These are phyloP conservation scores for Sinhomidia bicolor DNA, from an alignment of 2,888 invertebrate genomes.

Conservation along the genomic window DNA sequence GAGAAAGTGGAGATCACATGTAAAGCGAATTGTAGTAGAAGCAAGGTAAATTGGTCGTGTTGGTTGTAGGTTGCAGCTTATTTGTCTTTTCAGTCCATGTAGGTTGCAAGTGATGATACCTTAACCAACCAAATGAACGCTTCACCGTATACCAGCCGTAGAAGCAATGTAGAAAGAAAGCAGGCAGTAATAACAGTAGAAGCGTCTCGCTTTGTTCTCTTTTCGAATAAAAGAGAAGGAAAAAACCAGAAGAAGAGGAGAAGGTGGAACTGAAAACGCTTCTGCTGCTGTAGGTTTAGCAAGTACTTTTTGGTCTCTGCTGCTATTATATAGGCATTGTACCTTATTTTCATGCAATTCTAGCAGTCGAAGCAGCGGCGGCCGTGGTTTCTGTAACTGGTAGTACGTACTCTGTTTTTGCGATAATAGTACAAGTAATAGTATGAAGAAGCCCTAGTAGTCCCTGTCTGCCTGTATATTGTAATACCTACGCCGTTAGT, in stretches of 20 bases:
- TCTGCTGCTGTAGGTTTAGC: too few species aligned
- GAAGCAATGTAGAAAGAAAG: not conserved
- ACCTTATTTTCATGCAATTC: too few species aligned
- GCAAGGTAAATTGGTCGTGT: conserved; percentile 32
- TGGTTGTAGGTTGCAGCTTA: conserved; percentile 31
- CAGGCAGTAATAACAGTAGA: not conserved
- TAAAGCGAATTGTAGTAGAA: not conserved
- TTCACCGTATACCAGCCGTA: too few species aligned
- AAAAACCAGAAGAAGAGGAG: not conserved
- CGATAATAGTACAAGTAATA: not conserved
- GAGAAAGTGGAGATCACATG: conserved; percentile 1
- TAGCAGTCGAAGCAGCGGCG: too few species aligned
- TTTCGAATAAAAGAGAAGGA: not conserved
- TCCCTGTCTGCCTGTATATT: not conserved
- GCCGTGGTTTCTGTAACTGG: too few species aligned
- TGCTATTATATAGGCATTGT: too few species aligned
- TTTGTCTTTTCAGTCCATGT: conserved; percentile 56
- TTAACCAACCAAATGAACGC: conserved; percentile 42
- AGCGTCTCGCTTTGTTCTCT: conserved; percentile 23
- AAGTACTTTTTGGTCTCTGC: too few species aligned
- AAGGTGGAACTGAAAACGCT: not conserved
- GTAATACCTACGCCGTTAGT: not conserved
- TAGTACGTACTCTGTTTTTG: too few species aligned
- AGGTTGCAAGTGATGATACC: conserved; percentile 53
- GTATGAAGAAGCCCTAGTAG: not conserved